phyloP scores from a whole-genome alignment of 2,797 vertebrate species.

The Danionella dracula region DNA sequence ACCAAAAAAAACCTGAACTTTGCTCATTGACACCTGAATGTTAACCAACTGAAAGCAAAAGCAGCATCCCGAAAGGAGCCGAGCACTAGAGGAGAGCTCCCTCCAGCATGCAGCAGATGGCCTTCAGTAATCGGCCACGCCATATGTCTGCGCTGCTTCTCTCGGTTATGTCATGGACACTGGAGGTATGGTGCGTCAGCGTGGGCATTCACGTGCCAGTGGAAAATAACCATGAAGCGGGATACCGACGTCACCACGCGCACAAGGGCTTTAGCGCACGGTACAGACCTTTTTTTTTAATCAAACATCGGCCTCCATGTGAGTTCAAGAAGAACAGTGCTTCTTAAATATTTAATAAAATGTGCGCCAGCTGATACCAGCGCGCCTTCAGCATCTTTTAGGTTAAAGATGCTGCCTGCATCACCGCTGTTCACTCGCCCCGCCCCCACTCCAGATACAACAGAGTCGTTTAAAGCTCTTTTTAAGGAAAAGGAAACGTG shows the following conservation, averaged over 20 bases:
- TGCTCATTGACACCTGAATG: constrained; percentile 33
- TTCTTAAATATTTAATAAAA: too few relatives aligned
- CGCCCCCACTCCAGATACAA: constrained; percentile 15
- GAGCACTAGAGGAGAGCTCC: constrained; percentile 14
- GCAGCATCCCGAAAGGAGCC: constrained; percentile 27
- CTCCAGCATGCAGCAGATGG: constrained; percentile 33
- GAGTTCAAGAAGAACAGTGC: background rate
- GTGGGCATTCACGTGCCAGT: constrained; percentile 2
- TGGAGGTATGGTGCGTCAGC: constrained; percentile 15
- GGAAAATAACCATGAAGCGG: background rate
- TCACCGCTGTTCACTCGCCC: constrained; percentile 25
- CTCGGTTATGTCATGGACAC: background rate
- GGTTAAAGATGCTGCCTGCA: constrained; percentile 21
- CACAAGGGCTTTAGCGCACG: background rate
- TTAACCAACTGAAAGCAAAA: constrained; percentile 25
- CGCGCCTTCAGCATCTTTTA: constrained; percentile 9
- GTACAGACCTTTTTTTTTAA: background rate
- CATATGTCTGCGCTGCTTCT: constrained; percentile 10
- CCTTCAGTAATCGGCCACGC: constrained; percentile 17
- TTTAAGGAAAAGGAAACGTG: too few relatives aligned
- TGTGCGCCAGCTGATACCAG: too few relatives aligned
- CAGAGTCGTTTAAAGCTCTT: too few relatives aligned
- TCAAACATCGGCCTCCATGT: background rate
- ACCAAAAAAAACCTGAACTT: too few relatives aligned
- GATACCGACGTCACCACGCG: background rate